Percentiles rank a stretch among this genome's conserved stretches.
These are phyloP conservation scores for Archocentrus centrarchus DNA, from an alignment of 2,113 vertebrate species.

Conservation along the genomic window DNA sequence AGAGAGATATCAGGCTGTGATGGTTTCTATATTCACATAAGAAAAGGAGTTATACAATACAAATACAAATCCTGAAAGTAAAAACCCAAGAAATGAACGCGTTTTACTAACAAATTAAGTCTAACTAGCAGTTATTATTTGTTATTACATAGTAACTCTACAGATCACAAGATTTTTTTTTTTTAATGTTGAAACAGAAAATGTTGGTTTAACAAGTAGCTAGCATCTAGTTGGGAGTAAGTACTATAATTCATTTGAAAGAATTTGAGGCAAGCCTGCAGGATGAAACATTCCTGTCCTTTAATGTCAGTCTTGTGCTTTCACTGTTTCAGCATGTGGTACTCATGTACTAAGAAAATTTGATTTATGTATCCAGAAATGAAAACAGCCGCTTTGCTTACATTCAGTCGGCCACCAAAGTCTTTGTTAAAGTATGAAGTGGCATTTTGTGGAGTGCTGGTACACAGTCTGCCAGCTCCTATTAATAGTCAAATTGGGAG, in stretches of 20 bases:
- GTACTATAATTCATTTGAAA: too few species aligned
- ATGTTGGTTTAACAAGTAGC: background rate
- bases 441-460: constrained; percentile 52
- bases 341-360: background rate
- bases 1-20: too few species aligned
- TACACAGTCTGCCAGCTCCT: constrained; percentile 61
- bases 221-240: background rate
- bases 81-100: background rate
- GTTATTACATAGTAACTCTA: background rate
- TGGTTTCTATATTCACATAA: too few species aligned
- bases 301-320: background rate
- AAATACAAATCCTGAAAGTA: background rate
- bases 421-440: constrained; percentile 47
- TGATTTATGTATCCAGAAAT: constrained; percentile 4
- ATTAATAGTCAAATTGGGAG: constrained; percentile 74
- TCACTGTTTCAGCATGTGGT: background rate
- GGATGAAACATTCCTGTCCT: background rate
- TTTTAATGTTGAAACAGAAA: background rate
- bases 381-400: constrained; percentile 35
- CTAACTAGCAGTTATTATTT: background rate
- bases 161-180: background rate
- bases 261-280: background rate
- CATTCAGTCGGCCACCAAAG: constrained; percentile 35
- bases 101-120: background rate
- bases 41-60: too few species aligned